Base-by-base conservation (phyloP, 2,113 vertebrate genomes). In the Anthoscopus minutus region DNA sequence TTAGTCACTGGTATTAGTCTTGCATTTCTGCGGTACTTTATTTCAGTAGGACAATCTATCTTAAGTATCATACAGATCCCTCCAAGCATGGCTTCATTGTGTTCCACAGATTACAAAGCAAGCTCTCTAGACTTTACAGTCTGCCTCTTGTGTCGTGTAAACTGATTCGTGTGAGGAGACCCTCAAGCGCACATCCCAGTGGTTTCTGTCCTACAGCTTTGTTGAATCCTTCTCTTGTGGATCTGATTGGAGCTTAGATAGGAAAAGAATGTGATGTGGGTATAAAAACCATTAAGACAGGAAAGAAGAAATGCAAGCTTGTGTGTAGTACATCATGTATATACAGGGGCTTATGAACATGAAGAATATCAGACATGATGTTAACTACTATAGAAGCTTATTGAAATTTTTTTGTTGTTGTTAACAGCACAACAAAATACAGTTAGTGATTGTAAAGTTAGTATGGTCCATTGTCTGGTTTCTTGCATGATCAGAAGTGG, bases 181-280 rank as follows among this genome's bases (percentile, higher is more conserved):
- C 40, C 11, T 13, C 44, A 33, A 56, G 28, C 57, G 57, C 40
- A 21, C 40, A 44, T 53, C 25, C 15, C 37, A 25, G 19, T 54
- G 40, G 31, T 31, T 86, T 70, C n/a, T 65, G 0, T 71, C 38
- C 56, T 38, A 7, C n/a, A 50, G 47, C 61, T 66, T 86, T 35
- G 16, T 3, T 62, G 50, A 86, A 79, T 53, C 21, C 33, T 44
- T 33, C 17, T 85, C 20, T 20, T 19, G 17, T 61, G 42, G n/a
- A 25, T 89, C 19, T 25, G 8, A 12, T 38, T 40, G 7, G 27
- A 30, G 24, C 31, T 77, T 79, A 35, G 42, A 14, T 30, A 38
- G 57, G 50, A 33, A 66, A 60, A 51, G 1, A 4, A 0, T 64
- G 17, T 0, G 1, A 3, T n/a, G 13, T 19, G 45, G 18, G 4